phyloP scores from a whole-genome alignment of 2,113 vertebrate genomes.

The Pongo pygmaeus region DNA sequence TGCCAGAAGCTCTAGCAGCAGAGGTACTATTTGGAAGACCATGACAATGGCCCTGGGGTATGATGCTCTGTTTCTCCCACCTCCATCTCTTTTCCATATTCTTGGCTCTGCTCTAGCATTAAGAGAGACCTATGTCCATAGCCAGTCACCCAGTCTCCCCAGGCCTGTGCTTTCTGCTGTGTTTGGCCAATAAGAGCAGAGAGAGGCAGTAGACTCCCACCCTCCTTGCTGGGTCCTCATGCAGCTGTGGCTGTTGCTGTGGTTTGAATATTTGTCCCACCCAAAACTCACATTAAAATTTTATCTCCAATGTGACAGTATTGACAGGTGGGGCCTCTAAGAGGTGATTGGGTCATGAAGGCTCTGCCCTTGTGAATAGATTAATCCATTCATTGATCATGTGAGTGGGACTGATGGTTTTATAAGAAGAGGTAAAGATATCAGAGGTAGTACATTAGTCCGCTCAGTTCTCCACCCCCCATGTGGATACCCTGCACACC shows the following conservation, averaged over 20 bases:
- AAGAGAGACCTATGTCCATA: not conserved
- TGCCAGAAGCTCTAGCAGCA: not conserved
- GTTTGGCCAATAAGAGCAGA: not conserved
- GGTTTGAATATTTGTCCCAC: not conserved
- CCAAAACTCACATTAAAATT: not conserved
- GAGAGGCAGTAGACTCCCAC: not conserved
- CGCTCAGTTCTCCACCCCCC: not conserved
- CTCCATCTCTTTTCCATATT: not conserved
- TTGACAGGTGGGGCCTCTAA: not conserved
- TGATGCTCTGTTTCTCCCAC: not conserved
- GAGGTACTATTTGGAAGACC: not conserved
- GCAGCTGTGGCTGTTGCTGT: not conserved
- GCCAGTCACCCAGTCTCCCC: not conserved
- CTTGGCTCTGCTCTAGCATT: not conserved
- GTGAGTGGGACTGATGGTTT: not conserved
- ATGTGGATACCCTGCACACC: not conserved
- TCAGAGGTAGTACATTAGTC: not conserved
- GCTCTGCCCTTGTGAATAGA: not conserved
- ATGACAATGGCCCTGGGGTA: too few species aligned
- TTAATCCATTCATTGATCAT: not conserved
- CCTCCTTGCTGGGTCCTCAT: not conserved
- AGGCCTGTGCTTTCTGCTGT: not conserved
- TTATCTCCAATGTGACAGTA: not conserved
- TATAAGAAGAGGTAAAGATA: not conserved
- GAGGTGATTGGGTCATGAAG: not conserved